Percentiles rank a stretch among this genome's conserved stretches.
phyloP scores from a whole-genome alignment of 2,797 vertebrate species.

The Linurgus olivaceus region DNA sequence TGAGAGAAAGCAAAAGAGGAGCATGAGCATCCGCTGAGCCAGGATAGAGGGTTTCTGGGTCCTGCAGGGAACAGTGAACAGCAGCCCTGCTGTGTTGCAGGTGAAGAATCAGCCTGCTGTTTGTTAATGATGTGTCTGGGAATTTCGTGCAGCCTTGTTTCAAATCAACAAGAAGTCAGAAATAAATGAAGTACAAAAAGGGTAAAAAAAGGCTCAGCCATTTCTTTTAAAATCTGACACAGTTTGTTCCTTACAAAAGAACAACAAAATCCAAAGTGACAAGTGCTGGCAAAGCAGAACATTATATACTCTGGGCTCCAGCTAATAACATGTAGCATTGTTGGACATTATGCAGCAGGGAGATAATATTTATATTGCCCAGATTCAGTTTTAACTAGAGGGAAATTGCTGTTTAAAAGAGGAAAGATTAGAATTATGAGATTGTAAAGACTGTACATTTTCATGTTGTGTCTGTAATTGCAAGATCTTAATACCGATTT shows the following conservation, averaged over 20 bases:
- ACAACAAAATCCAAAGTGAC: not conserved
- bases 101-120: not conserved
- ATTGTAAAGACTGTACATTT: not conserved
- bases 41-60: not conserved
- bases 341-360: not conserved
- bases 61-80: not conserved
- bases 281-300: not conserved
- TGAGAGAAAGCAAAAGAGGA: not conserved
- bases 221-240: not conserved
- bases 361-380: not conserved
- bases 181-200: not conserved
- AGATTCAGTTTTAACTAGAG: not conserved
- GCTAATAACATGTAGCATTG: not conserved
- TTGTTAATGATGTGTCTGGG: not conserved
- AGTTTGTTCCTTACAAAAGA: not conserved
- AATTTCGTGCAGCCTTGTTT: not conserved
- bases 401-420: not conserved
- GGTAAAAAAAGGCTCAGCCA: not conserved
- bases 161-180: not conserved
- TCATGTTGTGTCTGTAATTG: not conserved
- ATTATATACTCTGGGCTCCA: not conserved
- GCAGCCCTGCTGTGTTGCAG: not conserved
- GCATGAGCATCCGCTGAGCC: not conserved
- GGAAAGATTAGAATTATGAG: not conserved
- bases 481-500: not conserved